phyloP scores from a whole-genome alignment of 2,113 vertebrate species.

The Syngnathoides biaculeatus region DNA sequence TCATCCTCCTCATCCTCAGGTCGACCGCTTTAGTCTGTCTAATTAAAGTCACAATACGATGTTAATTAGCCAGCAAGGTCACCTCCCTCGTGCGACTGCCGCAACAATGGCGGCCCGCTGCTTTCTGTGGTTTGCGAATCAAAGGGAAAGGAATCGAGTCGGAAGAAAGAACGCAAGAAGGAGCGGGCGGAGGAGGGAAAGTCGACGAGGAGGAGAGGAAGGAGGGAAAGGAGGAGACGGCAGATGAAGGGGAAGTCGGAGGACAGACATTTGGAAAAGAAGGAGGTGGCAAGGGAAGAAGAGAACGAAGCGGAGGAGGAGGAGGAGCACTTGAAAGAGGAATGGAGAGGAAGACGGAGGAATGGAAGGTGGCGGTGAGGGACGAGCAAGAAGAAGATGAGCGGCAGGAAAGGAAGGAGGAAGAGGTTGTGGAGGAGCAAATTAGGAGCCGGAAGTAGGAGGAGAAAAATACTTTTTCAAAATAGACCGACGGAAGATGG shows the following conservation, averaged over 20 bases:
- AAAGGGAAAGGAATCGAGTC: not conserved
- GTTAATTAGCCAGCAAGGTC: constrained; percentile 83
- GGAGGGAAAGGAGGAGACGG: not conserved
- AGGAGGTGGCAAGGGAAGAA: not conserved
- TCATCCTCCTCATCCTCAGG: constrained; percentile 74
- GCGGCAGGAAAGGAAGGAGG: too few species aligned
- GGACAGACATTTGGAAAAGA: not conserved
- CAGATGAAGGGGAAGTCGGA: not conserved
- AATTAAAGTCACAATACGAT: constrained; percentile 80
- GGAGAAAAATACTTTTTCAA: too few species aligned
- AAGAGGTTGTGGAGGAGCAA: too few species aligned
- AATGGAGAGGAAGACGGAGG: not conserved
- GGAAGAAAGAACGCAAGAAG: not conserved
- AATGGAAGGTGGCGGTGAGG: not conserved
- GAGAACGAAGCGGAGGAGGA: too few species aligned
- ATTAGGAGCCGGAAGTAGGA: not conserved
- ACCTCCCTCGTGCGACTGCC: constrained; percentile 65
- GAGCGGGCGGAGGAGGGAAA: constrained; percentile 56
- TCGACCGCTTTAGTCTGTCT: constrained; percentile 80
- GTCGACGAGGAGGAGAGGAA: constrained; percentile 24
- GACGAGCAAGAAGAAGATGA: not conserved
- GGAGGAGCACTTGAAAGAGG: too few species aligned
- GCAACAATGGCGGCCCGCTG: constrained; percentile 72
- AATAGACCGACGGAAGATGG: too few species aligned
- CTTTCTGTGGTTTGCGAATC: constrained; percentile 28